These are phyloP conservation scores for Lasioglossum oenotherae DNA, from an alignment of 2,888 invertebrate species.

Conservation along the genomic window DNA sequence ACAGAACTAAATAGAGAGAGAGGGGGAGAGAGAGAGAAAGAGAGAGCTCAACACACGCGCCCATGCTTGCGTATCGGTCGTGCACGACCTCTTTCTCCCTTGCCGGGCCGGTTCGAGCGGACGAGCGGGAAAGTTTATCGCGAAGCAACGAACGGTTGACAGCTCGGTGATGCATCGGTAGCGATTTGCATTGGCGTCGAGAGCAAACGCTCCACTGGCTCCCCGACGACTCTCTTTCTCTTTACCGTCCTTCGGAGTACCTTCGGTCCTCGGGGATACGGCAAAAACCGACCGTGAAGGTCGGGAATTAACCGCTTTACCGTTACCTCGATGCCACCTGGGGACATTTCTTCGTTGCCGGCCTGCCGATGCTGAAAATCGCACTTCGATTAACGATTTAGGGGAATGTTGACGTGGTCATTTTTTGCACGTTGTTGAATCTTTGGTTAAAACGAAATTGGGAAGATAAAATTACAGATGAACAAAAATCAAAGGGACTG, in stretches of 20 bases:
- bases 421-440: neutral
- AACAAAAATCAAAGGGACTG: too few species aligned
- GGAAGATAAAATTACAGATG: too few species aligned
- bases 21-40: neutral
- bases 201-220: constrained; percentile 41
- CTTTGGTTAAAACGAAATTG: neutral
- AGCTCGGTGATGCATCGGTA: constrained; percentile 79
- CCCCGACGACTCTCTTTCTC: constrained; percentile 9
- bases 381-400: neutral
- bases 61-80: constrained; percentile 60
- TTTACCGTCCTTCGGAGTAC: neutral
- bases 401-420: neutral
- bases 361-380: constrained; percentile 16
- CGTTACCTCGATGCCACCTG: constrained; percentile 41
- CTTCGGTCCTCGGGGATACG: constrained; percentile 31
- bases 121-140: constrained; percentile 76
- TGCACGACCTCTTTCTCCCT: constrained; percentile 57
- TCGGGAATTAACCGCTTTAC: constrained; percentile 59
- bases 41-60: constrained; percentile 14
- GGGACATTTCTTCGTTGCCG: constrained; percentile 34
- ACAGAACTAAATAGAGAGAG: neutral
- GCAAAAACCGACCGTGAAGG: constrained; percentile 53
- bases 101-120: constrained; percentile 61
- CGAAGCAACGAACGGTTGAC: constrained; percentile 77
- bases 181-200: constrained; percentile 78